These are phyloP conservation scores for Noctua fimbriata DNA, from an alignment of 2,888 invertebrate species.

Conservation along the genomic window DNA sequence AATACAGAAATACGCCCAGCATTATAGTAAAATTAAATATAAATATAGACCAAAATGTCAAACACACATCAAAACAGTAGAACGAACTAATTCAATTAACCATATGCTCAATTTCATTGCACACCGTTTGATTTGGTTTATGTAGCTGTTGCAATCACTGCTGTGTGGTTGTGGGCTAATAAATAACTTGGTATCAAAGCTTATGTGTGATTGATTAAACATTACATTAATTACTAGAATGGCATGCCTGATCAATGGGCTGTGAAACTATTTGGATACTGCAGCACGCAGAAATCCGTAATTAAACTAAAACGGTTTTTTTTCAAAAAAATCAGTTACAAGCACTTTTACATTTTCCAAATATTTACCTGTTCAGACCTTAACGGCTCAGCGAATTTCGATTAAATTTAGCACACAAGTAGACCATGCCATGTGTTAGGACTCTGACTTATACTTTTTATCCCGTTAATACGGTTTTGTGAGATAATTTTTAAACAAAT, in stretches of 20 bases:
- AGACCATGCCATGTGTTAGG: not conserved
- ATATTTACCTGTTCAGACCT: not conserved
- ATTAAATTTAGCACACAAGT: not conserved
- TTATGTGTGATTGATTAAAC: slow-evolving; percentile 47
- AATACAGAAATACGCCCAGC: not conserved
- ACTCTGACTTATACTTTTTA: not conserved
- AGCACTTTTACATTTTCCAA: not conserved
- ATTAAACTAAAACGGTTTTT: not conserved
- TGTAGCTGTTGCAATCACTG: slow-evolving; percentile 47
- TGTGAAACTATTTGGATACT: slow-evolving; percentile 2
- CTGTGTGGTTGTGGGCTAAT: slow-evolving; percentile 39
- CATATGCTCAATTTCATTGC: slow-evolving; percentile 59
- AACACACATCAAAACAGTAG: slow-evolving; percentile 19
- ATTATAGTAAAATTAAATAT: not conserved
- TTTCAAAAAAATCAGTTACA: not conserved
- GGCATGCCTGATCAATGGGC: slow-evolving; percentile 18
- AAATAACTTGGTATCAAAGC: slow-evolving; percentile 45
- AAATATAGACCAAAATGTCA: slow-evolving; percentile 2
- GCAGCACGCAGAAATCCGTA: not conserved
- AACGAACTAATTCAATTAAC: slow-evolving; percentile 53
- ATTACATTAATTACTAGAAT: slow-evolving; percentile 33
- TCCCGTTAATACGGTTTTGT: not conserved
- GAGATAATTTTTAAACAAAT: not conserved
- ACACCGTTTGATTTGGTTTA: slow-evolving; percentile 52
- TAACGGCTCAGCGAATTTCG: not conserved